Evolutionary conservation across 2,888 invertebrate species (phyloP).

Genomic region (Heliconius cydno): DNA sequence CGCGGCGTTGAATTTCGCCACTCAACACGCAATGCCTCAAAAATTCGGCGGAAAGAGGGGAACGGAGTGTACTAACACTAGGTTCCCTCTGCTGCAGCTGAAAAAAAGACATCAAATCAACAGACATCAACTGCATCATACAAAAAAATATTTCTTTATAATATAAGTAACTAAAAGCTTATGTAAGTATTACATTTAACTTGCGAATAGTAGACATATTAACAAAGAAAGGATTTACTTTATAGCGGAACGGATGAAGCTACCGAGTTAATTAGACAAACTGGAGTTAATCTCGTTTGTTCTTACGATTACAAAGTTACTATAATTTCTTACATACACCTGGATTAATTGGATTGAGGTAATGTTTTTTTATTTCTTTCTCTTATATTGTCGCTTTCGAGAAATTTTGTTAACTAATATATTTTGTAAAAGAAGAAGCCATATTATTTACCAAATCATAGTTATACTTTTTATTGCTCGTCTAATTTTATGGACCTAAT

Average conservation of each 20-base stretch:
- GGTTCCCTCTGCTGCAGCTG: too few relatives aligned
- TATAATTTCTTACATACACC: slow-evolving; percentile 15
- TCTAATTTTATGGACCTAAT: too few relatives aligned
- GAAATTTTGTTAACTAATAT: not conserved
- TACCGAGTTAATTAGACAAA: slow-evolving; percentile 26
- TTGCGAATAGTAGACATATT: not conserved
- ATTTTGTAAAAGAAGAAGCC: not conserved
- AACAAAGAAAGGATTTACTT: slow-evolving; percentile 23
- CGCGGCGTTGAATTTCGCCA: too few relatives aligned
- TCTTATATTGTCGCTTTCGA: not conserved
- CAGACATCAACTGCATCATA: not conserved
- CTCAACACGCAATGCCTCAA: too few relatives aligned
- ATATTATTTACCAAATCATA: too few relatives aligned
- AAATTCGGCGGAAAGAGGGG: too few relatives aligned
- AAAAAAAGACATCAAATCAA: not conserved
- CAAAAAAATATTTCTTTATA: not conserved
- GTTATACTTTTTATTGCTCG: too few relatives aligned
- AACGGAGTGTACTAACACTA: too few relatives aligned
- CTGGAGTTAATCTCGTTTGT: slow-evolving; percentile 18
- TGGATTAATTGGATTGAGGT: slow-evolving; percentile 2
- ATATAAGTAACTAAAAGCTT: not conserved
- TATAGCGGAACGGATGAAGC: slow-evolving; percentile 19
- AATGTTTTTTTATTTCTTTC: not conserved
- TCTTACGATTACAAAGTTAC: slow-evolving; percentile 18
- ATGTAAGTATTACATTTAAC: not conserved